phyloP scores from a whole-genome alignment of 2,113 vertebrate species.

The Gasterosteus nipponicus region DNA sequence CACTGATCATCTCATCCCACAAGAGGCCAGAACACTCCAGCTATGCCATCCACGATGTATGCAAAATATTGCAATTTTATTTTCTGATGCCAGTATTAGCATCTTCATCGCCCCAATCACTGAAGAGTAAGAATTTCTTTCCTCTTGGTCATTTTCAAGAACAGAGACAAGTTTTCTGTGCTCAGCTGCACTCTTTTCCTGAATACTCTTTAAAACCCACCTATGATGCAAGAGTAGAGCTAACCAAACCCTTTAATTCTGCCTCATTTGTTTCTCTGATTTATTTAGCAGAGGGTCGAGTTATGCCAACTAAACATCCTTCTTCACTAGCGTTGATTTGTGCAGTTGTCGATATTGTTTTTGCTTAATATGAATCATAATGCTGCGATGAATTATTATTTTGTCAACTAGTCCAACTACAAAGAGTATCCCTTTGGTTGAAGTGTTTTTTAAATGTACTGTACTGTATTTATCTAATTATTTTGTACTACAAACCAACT shows the following conservation, averaged over 20 bases:
- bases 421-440: conserved; percentile 47
- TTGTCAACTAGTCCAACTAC: conserved; percentile 47
- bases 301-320: conserved; percentile 70
- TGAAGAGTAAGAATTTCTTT: conserved; percentile 75
- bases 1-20: conserved; percentile 34
- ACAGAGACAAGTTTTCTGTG: conserved; percentile 54
- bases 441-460: conserved; percentile 65
- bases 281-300: conserved; percentile 42
- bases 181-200: conserved; percentile 54
- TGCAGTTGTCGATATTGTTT: conserved; percentile 68
- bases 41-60: conserved; percentile 52
- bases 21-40: conserved; percentile 31
- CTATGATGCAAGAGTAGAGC: conserved; percentile 77
- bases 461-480: conserved; percentile 50
- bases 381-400: conserved; percentile 62
- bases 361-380: conserved; percentile 67
- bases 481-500: conserved; percentile 49
- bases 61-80: conserved; percentile 47
- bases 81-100: conserved; percentile 29
- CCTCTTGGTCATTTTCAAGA: conserved; percentile 43
- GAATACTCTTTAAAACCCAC: conserved; percentile 51
- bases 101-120: conserved; percentile 70
- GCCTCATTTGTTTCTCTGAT: conserved; percentile 61
- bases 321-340: conserved; percentile 75
- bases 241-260: conserved; percentile 82